These are phyloP conservation scores for Ellobium chinense DNA, from an alignment of 2,888 invertebrate species.

Conservation along the genomic window DNA sequence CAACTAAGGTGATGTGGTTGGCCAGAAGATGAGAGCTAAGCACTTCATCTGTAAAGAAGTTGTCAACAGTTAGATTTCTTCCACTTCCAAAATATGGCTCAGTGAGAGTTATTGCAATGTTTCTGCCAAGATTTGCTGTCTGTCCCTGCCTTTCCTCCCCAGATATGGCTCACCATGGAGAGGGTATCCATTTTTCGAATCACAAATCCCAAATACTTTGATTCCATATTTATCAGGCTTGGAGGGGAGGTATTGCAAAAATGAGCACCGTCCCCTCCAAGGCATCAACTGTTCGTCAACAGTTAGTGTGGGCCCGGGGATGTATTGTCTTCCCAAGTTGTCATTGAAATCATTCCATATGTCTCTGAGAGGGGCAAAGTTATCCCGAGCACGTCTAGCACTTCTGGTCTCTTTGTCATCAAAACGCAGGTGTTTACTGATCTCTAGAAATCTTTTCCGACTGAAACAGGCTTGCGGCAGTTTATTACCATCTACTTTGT, in stretches of 20 bases:
- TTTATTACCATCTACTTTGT: neutral
- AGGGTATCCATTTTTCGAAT: neutral
- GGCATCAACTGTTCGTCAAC: conserved; percentile 35
- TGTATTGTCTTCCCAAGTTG: neutral
- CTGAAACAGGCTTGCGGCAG: neutral
- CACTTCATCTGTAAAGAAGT: conserved; percentile 21
- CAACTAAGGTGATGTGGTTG: conserved; percentile 14
- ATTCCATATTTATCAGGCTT: conserved; percentile 14
- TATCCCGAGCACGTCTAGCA: conserved; percentile 9
- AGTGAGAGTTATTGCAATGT: neutral
- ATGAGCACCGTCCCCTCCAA: conserved; percentile 20
- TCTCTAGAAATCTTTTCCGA: conserved; percentile 2
- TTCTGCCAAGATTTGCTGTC: conserved; percentile 6
- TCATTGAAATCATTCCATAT: conserved; percentile 24
- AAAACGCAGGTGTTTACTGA: conserved; percentile 6
- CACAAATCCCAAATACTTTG: conserved; percentile 13
- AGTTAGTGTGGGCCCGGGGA: conserved; percentile 16
- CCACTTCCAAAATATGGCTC: conserved; percentile 18
- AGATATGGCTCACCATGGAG: conserved; percentile 18
- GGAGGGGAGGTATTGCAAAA: conserved; percentile 10
- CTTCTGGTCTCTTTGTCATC: conserved; percentile 31
- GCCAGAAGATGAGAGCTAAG: neutral
- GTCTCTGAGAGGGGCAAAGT: conserved; percentile 32
- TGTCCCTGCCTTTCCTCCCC: neutral
- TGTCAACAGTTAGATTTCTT: conserved; percentile 31